Evolutionary conservation across 2,113 vertebrate species (phyloP).

Genomic region (Galeopterus variegatus): DNA sequence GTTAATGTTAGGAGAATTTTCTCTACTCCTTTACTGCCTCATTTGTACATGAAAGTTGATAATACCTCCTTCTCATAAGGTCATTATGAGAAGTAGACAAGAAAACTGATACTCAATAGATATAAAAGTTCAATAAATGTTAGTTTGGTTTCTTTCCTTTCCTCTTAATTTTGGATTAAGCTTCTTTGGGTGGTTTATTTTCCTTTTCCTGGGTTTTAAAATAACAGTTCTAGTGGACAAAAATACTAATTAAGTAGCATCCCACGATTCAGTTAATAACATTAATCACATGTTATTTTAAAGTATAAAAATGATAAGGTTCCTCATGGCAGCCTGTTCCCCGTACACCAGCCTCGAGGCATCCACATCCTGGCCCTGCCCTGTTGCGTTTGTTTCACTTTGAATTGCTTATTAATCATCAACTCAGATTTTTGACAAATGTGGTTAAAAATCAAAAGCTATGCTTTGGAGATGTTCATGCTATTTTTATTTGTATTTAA

Average conservation of each 20-base stretch:
- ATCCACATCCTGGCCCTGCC: neutral
- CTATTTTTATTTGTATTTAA: conserved; percentile 35
- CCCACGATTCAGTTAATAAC: neutral
- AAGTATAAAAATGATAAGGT: conserved; percentile 29
- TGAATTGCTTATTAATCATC: neutral
- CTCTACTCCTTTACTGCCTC: neutral
- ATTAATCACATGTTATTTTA: conserved; percentile 48
- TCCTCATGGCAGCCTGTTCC: neutral
- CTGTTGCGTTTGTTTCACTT: neutral
- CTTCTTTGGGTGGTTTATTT: neutral
- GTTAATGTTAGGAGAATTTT: neutral
- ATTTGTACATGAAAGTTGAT: neutral
- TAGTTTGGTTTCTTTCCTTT: neutral
- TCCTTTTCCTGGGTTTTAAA: conserved; percentile 49
- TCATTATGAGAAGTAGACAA: neutral
- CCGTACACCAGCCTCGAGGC: fast-evolving
- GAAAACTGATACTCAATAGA: neutral
- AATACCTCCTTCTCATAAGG: neutral
- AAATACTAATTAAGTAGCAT: conserved; percentile 50
- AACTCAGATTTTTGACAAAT: conserved; percentile 57
- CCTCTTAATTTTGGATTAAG: conserved; percentile 39
- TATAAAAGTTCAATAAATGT: neutral
- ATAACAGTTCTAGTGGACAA: conserved; percentile 54
- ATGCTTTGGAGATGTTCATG: neutral
- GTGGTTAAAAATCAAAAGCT: conserved; percentile 38